Evolutionary conservation across 2,888 invertebrate genomes (phyloP).

Genomic region (Stenchaetothrips biformis): DNA sequence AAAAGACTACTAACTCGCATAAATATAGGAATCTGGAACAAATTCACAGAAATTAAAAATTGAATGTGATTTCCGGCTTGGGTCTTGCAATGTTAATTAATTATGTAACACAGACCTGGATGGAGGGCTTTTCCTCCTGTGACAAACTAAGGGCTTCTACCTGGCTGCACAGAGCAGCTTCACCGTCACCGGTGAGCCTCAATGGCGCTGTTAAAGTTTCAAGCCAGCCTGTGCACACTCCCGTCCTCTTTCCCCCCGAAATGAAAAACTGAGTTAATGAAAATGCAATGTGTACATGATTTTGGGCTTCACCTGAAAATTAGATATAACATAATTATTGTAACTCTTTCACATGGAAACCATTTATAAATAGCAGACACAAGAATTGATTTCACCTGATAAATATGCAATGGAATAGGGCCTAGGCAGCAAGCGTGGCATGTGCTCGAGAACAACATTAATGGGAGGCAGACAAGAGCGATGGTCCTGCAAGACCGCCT

Average conservation of each 20-base stretch:
- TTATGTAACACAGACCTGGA: neutral
- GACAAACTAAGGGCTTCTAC: neutral
- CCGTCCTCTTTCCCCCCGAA: neutral
- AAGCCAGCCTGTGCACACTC: neutral
- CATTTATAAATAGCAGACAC: neutral
- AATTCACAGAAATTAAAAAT: neutral
- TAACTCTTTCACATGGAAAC: neutral
- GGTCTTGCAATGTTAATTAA: neutral
- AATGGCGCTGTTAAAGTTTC: neutral
- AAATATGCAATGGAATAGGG: neutral
- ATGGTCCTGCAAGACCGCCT: neutral
- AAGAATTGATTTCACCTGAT: neutral
- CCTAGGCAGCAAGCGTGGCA: neutral
- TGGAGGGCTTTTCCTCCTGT: neutral
- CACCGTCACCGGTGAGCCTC: neutral
- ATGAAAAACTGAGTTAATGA: neutral
- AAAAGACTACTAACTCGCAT: neutral
- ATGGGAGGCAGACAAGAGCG: neutral
- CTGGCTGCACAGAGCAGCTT: neutral
- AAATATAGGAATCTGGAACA: neutral
- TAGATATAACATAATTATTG: neutral
- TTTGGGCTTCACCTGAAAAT: neutral
- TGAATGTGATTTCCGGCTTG: neutral
- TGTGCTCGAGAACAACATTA: constrained; percentile 8
- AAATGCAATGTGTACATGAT: neutral